Base-by-base conservation (phyloP, 1,140 invertebrate species). In the Drosophila repleta region DNA sequence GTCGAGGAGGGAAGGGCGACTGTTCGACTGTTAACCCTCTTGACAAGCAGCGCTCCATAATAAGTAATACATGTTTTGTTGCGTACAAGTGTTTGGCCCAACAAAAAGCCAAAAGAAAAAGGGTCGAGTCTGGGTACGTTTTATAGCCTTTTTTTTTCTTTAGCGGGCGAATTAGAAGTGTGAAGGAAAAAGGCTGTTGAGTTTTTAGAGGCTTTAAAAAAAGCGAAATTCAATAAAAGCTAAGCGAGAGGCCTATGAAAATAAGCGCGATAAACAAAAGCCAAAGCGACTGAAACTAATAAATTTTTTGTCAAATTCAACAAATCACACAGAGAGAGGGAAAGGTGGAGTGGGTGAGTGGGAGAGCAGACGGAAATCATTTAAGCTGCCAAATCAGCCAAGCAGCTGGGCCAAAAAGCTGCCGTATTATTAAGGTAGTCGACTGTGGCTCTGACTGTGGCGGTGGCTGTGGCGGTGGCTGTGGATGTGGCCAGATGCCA, bases 331-430 rank as follows among this genome's bases (percentile, higher is more conserved):
- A 13, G 39, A 41, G n/a, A 17, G n/a, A 17, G 0, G n/a, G 13
- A 39, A 13, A 15, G 37, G n/a, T 11, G 3, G 1, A 15, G 13
- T 7, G 39, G n/a, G 37, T n/a, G 37, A n/a, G 5, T 1, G n/a
- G 37, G n/a, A 6, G n/a, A n/a, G 6, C 11, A 39, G 13, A 32
- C 78, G 87, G 87, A 90, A 90, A 90, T 90, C 85, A 90, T 90
- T 90, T 90, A 90, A 90, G 78, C 82, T 79, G 81, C 78, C 81
- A 90, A 90, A 89, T 77, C 77, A 89, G 79, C 72, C 79, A 66
- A 71, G 45, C 83, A 87, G 83, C 60, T 73, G 64, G 65, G 53
- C 53, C 72, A 75, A 64, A 75, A 60, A 37, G 48, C 66, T 60
- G 67, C 51, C 61, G 66, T 48, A 71, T 63, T 61, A 74, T 56